Percentiles rank a stretch among this genome's conserved stretches.
Conservation (phyloP, 2,113 vertebrate species). For the Thymallus thymallus region DNA sequence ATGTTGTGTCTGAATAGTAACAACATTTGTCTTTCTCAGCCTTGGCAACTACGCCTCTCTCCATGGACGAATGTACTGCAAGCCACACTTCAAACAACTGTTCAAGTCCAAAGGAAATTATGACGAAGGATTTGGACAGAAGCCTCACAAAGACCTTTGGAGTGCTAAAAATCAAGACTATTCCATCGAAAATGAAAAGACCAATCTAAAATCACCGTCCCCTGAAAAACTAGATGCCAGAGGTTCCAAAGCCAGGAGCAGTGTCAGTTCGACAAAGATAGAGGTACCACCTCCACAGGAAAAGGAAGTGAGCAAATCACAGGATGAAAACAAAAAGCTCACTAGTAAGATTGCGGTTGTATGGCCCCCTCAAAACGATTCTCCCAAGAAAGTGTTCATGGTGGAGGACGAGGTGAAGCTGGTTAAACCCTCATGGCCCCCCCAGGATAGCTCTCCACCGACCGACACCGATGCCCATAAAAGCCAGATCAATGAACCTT, state of each 20-base stretch:
- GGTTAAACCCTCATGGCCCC: constrained; percentile 87
- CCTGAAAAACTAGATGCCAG: constrained; percentile 52
- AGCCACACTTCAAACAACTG: constrained; percentile 94
- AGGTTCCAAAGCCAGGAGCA: constrained; percentile 27
- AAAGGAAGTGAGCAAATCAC: constrained; percentile 38
- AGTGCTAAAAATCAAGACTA: constrained; percentile 71
- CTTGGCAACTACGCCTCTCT: constrained; percentile 97
- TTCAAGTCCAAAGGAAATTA: constrained; percentile 99
- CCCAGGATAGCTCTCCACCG: constrained; percentile 60
- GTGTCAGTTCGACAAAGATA: constrained; percentile 18
- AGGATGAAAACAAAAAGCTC: constrained; percentile 71
- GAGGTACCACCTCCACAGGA: constrained; percentile 30
- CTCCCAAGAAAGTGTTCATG: constrained; percentile 75
- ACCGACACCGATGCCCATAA: constrained; percentile 33
- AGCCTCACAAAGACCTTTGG: constrained; percentile 90
- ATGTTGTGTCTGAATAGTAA: constrained; percentile 10
- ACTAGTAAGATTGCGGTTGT: constrained; percentile 83
- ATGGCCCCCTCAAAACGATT: constrained; percentile 88
- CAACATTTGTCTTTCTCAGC: constrained; percentile 60
- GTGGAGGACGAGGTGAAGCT: constrained; percentile 82
- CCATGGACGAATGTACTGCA: constrained; percentile 96
- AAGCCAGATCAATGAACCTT: constrained; percentile 29
- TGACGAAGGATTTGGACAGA: constrained; percentile 95
- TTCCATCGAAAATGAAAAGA: constrained; percentile 60
- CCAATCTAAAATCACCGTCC: constrained; percentile 44